Evolutionary conservation across 2,797 vertebrate species (phyloP), one percentile per base, ranked within the genome.

Genomic region (Molossus molossus): DNA sequence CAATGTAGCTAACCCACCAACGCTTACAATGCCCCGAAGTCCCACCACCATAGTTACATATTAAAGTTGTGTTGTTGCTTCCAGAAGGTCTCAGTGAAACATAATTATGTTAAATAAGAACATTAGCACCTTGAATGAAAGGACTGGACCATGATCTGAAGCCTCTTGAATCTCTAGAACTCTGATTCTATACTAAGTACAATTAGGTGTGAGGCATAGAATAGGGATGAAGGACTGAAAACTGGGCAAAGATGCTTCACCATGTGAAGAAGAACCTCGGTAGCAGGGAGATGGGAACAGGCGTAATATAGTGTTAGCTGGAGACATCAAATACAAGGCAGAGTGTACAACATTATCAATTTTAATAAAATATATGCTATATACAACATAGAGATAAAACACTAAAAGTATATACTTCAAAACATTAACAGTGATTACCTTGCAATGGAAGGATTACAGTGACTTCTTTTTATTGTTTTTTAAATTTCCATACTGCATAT

Each of bases 91-190:
- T 77, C 57, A 21, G 13, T 29, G 37, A 84, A 85, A 94, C 50
- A 13, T 6, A 58, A 83, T 45, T 80, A 40, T 58, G 23, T 14
- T 67, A 82, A 70, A 77, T 20, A 29, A 76, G 12, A 92, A 48
- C 14, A 40, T 23, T 73, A 58, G 79, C 23, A 53, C 3, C n/a
- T 33, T 87, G 69, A 70, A 80, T 27, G 75, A 76, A 92, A 87
- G 58, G 69, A 48, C 8, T 64, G 14, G 33, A 25, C 60, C 79
- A 70, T 13, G 53, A 90, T 87, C 70, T 55, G 85, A 95, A 93
- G 70, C 37, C 62, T 82, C 91, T 25, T 67, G 37, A 8, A 33
- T 37, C 75, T 94, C 65, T 80, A n/a, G 87, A 87, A 87, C 17
- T 55, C 57, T 15, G 64, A 55, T 15, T 50, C 88, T 48, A 48